Percentiles rank a stretch among this genome's conserved stretches.
These are phyloP conservation scores for Triplophysa tibetana DNA, from an alignment of 2,113 vertebrate species.

Conservation along the genomic window DNA sequence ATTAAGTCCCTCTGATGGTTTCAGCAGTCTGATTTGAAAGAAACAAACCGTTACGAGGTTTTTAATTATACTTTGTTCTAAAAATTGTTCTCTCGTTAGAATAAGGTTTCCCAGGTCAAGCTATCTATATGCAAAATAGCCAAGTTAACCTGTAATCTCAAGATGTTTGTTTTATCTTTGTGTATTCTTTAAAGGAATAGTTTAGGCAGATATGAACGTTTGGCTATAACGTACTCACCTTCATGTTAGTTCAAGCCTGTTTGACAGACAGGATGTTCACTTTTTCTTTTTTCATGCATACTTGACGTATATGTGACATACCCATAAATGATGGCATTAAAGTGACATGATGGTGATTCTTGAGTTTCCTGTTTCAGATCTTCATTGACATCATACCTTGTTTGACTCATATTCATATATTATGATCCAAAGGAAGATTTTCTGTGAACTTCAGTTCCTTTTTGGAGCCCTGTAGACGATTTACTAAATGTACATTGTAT, in stretches of 20 bases:
- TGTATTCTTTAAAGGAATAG: not conserved
- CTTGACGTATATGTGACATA: too few relatives aligned
- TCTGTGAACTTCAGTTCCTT: too few relatives aligned
- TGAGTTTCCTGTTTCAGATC: too few relatives aligned
- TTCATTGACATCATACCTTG: too few relatives aligned
- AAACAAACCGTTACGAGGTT: not conserved
- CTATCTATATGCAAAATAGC: constrained; percentile 35
- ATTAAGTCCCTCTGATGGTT: constrained; percentile 41
- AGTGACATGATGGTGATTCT: too few relatives aligned
- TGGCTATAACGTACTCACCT: not conserved
- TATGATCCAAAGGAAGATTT: too few relatives aligned
- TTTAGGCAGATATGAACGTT: not conserved
- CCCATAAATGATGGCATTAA: too few relatives aligned
- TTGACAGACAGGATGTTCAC: too few relatives aligned
- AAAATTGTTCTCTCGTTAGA: not conserved
- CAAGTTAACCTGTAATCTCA: not conserved
- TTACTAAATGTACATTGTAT: too few relatives aligned
- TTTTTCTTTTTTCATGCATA: too few relatives aligned
- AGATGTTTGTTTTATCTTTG: not conserved
- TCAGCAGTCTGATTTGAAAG: not conserved
- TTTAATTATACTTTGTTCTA: not conserved
- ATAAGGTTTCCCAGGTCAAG: constrained; percentile 1
- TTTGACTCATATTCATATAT: too few relatives aligned
- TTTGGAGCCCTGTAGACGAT: too few relatives aligned
- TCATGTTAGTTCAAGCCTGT: not conserved